Evolutionary conservation across 1,140 invertebrate genomes (phyloP).

Genomic region (Lordiphosa mommai): DNA sequence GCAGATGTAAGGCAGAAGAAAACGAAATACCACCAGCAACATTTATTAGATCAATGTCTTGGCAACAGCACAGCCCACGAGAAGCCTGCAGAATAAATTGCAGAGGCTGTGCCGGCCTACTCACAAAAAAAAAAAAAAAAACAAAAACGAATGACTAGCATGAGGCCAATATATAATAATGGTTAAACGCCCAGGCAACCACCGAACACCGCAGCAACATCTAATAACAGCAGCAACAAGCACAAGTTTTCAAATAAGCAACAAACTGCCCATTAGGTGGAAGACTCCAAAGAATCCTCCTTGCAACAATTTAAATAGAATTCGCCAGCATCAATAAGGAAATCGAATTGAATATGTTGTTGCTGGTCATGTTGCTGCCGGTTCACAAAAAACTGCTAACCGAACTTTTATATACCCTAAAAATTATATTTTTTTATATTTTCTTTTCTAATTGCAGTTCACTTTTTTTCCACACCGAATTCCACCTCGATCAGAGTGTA

Average conservation of each 20-base stretch:
- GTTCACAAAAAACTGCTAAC: constrained; percentile 1
- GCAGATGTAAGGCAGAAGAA: constrained; percentile 4
- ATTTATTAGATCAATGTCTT: constrained; percentile 65
- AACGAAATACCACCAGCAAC: constrained; percentile 33
- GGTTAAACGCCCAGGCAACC: constrained; percentile 53
- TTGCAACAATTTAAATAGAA: constrained; percentile 55
- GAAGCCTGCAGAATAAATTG: constrained; percentile 49
- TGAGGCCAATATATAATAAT: constrained; percentile 66
- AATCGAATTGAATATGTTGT: constrained; percentile 50
- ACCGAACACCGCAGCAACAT: constrained; percentile 14
- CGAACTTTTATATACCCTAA: constrained; percentile 2
- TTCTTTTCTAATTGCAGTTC: neutral
- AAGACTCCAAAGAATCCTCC: constrained; percentile 24
- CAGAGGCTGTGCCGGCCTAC: constrained; percentile 41
- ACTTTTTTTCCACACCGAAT: too few relatives aligned
- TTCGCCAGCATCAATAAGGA: constrained; percentile 42
- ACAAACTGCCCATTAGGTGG: constrained; percentile 48
- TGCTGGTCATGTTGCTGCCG: constrained; percentile 24
- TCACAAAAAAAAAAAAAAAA: constrained; percentile 14
- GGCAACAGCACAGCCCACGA: constrained; percentile 35
- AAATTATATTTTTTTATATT: too few relatives aligned
- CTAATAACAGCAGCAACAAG: constrained; percentile 30
- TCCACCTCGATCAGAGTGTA: neutral
- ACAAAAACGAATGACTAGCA: constrained; percentile 63
- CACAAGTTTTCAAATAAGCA: constrained; percentile 3